Percentiles rank a stretch among this genome's conserved stretches.
phyloP scores from a whole-genome alignment of 2,113 vertebrate species.

The Actenoides lindsayi region DNA sequence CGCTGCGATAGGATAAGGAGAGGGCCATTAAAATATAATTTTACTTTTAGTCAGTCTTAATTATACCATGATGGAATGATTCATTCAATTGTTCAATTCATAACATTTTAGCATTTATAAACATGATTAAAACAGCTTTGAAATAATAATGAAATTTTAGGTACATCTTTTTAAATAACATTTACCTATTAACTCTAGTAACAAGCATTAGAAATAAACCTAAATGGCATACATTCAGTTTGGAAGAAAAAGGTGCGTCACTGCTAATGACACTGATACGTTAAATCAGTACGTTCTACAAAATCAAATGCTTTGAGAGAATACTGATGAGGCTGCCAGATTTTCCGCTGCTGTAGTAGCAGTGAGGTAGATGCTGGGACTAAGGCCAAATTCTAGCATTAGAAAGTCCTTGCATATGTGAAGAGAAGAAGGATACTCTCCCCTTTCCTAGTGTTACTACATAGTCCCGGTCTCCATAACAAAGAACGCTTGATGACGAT shows the following conservation, averaged over 20 bases:
- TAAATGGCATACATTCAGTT: neutral
- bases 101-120: slow-evolving; percentile 63
- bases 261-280: neutral
- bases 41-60: slow-evolving; percentile 64
- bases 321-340: neutral
- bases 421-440: neutral
- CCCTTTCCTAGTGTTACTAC: neutral
- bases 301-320: neutral
- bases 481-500: neutral
- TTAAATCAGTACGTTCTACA: neutral
- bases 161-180: slow-evolving; percentile 36
- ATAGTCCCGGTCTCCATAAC: neutral
- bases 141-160: slow-evolving; percentile 58
- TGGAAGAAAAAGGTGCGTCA: slow-evolving; percentile 5
- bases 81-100: slow-evolving; percentile 59
- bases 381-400: neutral
- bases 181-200: slow-evolving; percentile 45
- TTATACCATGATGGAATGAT: slow-evolving; percentile 53
- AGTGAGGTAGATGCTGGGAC: neutral
- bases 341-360: neutral
- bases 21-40: slow-evolving; percentile 61
- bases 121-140: slow-evolving; percentile 50
- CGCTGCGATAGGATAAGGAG: neutral
- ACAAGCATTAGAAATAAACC: slow-evolving; percentile 38
- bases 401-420: neutral